phyloP scores from a whole-genome alignment of 2,113 vertebrate genomes.

The Sphyrna mokarran region DNA sequence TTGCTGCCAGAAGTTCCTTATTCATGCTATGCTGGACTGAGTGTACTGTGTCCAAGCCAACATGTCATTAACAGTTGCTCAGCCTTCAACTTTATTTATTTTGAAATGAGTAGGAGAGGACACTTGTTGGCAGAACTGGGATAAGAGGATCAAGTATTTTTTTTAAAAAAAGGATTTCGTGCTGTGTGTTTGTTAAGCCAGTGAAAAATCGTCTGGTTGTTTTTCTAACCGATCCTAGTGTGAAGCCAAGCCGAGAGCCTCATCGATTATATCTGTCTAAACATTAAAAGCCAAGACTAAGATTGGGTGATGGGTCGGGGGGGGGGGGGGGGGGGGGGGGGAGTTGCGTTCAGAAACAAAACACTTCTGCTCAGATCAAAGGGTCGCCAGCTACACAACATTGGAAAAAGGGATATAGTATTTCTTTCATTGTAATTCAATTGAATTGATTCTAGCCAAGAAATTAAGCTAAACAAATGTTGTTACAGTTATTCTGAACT shows the following conservation, averaged over 20 bases:
- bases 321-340: too few relatives aligned
- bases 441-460: neutral
- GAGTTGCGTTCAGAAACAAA: constrained; percentile 39
- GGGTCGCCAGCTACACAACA: constrained; percentile 53
- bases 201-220: constrained; percentile 25
- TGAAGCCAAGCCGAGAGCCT: constrained; percentile 53
- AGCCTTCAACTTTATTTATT: constrained; percentile 14
- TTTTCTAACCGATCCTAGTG: constrained; percentile 18
- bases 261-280: constrained; percentile 58
- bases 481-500: neutral
- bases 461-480: neutral
- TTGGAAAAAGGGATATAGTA: constrained; percentile 42
- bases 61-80: neutral
- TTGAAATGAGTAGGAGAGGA: constrained; percentile 15
- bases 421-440: neutral
- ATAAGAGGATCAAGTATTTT: constrained; percentile 32
- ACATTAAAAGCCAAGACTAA: constrained; percentile 51
- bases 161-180: constrained; percentile 17
- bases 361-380: constrained; percentile 55
- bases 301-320: neutral
- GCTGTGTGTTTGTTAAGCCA: constrained; percentile 30
- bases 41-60: neutral
- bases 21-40: constrained; percentile 44
- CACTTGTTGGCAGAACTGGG: neutral
- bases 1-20: constrained; percentile 53